Evolutionary conservation across 2,797 vertebrate genomes (phyloP).

Genomic region (Chrysocyon brachyurus): DNA sequence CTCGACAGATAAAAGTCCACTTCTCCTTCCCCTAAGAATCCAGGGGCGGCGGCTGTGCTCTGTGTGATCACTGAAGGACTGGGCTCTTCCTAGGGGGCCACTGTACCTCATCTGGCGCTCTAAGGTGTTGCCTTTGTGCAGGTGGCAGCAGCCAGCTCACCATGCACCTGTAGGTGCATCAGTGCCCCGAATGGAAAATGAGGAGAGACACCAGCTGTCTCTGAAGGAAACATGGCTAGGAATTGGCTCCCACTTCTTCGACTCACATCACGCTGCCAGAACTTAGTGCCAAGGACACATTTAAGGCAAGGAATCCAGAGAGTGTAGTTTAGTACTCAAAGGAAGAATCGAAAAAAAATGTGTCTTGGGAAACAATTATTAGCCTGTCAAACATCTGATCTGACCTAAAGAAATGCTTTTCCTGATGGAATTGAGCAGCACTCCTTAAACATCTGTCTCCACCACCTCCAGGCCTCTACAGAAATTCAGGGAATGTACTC

Average conservation of each 20-base stretch:
- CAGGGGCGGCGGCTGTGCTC: background rate
- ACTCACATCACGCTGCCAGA: background rate
- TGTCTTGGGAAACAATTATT: background rate
- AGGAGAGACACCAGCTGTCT: background rate
- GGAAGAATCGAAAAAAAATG: background rate
- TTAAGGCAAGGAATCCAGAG: background rate
- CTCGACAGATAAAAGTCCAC: background rate
- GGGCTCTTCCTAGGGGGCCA: background rate
- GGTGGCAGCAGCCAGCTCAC: background rate
- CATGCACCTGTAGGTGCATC: background rate
- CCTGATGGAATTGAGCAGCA: background rate
- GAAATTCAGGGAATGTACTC: background rate
- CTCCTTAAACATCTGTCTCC: background rate
- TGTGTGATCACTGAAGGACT: background rate
- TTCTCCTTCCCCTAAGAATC: background rate
- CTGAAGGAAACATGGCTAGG: background rate
- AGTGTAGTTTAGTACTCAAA: background rate
- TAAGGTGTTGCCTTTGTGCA: background rate
- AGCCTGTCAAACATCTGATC: background rate
- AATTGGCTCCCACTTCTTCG: background rate
- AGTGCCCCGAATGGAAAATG: background rate
- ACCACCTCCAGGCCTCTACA: background rate
- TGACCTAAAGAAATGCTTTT: background rate
- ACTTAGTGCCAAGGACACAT: background rate
- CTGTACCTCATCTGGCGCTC: background rate